Base-by-base conservation (phyloP, 2,888 invertebrate genomes). In the Sacculina carcini region DNA sequence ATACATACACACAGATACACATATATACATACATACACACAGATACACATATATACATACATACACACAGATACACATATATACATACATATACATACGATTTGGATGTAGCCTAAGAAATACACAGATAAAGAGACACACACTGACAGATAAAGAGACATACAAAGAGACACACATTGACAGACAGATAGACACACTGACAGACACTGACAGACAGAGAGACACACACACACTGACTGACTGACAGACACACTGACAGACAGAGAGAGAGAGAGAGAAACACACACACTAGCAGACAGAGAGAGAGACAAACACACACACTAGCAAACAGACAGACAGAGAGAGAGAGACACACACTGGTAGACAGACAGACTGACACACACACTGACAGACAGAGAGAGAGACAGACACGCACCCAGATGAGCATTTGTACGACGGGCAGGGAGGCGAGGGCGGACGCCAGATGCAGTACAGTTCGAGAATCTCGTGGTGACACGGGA, bases 381-480 rank as follows among this genome's bases (percentile, higher is more conserved):
- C 14, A 36, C 9, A 34, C 48, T 39, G 38, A 48, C 50, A 31
- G 47, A 16, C 12, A 47, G 50, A 9, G 50, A 49, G 14, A 38
- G 52, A 28, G 51, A 50, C 14, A 5, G 14, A 24, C 14, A 59
- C 73, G 70, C 67, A 92, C 92, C 92, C 92, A 94, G 64, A 94
- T 77, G 46, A 94, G 72, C 42, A 94, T 73, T 66, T 92, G 92
- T 14, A 87, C 81, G 61, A 89, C 79, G 51, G 87, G 79, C 56
- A 89, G 71, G 63, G 86, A 86, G 5, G 84, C 84, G 59, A 80
- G 78, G 44, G 86, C 84, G 64, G 87, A 83, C 19, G 92, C 87
- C 55, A 92, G 73, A 61, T 94, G 80, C 54, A 94, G 69, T 0
- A 85, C 80, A 10, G 84, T 83, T 57, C 86, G 70, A 55, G 77